Conservation (phyloP, 2,113 vertebrate species). For the Orthonyx spaldingii region DNA sequence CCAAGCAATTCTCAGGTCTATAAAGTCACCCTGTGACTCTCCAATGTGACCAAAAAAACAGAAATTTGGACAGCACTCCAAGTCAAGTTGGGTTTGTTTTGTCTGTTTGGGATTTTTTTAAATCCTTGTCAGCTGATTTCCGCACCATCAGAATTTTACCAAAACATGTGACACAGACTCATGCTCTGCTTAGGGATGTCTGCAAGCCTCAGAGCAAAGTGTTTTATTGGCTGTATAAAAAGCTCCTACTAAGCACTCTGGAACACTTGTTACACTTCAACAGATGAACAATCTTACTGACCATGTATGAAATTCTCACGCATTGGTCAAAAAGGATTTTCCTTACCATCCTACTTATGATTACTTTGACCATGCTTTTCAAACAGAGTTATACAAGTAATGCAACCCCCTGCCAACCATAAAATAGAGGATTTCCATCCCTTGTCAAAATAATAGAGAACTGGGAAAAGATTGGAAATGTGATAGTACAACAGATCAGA, state of each 20-base stretch:
- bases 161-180: neutral
- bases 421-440: neutral
- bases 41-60: neutral
- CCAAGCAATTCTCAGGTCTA: neutral
- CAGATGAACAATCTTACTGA: neutral
- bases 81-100: neutral
- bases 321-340: neutral
- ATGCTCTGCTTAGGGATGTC: neutral
- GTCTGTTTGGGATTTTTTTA: neutral
- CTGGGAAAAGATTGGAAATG: neutral
- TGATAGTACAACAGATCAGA: neutral
- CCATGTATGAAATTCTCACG: accelerated
- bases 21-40: neutral
- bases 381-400: neutral
- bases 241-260: neutral
- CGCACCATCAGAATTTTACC: neutral
- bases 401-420: neutral
- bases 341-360: accelerated
- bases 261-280: neutral
- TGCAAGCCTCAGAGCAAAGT: neutral
- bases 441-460: neutral
- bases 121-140: neutral
- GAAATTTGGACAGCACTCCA: neutral
- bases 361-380: neutral
- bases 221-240: neutral